These are phyloP conservation scores for Pandion haliaetus DNA, from an alignment of 2,113 vertebrate genomes.

Conservation along the genomic window DNA sequence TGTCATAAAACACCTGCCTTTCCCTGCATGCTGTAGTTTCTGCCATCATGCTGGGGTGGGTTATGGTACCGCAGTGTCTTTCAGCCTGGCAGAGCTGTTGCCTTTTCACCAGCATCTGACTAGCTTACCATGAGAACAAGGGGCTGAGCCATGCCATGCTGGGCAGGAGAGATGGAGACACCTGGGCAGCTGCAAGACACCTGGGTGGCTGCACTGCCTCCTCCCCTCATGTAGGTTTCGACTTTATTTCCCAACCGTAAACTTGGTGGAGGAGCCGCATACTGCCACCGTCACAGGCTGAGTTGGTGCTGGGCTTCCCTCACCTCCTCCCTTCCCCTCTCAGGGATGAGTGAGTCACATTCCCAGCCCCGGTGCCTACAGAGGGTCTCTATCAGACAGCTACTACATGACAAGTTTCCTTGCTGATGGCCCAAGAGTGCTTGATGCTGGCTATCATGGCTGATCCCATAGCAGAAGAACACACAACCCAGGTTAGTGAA, in stretches of 20 bases:
- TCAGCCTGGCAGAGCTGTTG: background rate
- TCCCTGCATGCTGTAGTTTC: background rate
- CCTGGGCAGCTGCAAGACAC: background rate
- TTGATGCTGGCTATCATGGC: conserved; percentile 43
- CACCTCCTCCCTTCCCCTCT: background rate
- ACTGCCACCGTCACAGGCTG: background rate
- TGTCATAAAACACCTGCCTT: background rate
- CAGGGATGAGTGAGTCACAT: fast-evolving
- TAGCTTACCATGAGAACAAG: fast-evolving
- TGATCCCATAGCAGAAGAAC: conserved; percentile 40
- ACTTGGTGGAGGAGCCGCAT: background rate
- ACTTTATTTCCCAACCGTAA: background rate
- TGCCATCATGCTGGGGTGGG: background rate
- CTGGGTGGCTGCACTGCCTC: background rate
- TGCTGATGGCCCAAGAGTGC: background rate
- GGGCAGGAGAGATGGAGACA: background rate
- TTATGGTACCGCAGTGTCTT: background rate
- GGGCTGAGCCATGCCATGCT: background rate
- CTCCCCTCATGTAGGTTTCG: background rate
- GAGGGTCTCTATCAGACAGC: background rate
- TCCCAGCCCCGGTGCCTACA: background rate
- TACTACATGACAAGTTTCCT: background rate
- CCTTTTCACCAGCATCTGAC: background rate
- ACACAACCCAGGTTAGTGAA: conserved; percentile 8
- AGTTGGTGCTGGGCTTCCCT: background rate